Conservation (phyloP, 2,113 vertebrate species). For the Solea solea region DNA sequence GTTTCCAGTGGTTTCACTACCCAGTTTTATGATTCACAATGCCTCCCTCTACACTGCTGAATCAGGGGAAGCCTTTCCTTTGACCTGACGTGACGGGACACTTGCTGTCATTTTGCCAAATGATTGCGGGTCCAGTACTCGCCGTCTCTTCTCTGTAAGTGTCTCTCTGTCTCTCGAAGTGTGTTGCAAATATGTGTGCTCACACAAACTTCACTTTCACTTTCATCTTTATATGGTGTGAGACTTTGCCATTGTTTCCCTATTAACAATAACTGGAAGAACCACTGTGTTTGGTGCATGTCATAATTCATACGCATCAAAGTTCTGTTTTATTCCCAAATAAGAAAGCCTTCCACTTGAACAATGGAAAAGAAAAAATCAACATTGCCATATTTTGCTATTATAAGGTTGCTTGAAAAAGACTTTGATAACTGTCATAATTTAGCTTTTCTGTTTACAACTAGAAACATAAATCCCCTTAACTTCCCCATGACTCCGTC, state of each 20-base stretch:
- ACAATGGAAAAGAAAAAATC: no score
- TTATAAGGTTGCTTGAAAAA: background rate
- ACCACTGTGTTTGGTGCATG: background rate
- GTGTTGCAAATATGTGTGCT: no score
- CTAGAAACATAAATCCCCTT: constrained; percentile 5
- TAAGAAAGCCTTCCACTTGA: no score
- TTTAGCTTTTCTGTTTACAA: constrained; percentile 15
- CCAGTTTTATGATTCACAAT: no score
- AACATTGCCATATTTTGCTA: no score
- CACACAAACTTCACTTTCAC: no score
- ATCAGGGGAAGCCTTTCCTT: no score
- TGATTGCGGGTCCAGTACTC: background rate
- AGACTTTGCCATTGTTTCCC: background rate
- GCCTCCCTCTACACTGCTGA: no score
- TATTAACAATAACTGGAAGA: background rate
- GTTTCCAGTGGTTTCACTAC: no score
- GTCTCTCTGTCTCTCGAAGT: background rate
- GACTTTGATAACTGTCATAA: background rate
- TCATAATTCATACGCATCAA: no score
- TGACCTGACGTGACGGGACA: background rate
- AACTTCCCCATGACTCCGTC: constrained; percentile 20
- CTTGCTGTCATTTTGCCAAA: constrained; percentile 1
- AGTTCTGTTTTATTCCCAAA: no score
- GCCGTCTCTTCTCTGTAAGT: no score
- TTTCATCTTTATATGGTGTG: background rate